Evolutionary conservation across 2,113 vertebrate species (phyloP).

Genomic region (Hylia prasina): DNA sequence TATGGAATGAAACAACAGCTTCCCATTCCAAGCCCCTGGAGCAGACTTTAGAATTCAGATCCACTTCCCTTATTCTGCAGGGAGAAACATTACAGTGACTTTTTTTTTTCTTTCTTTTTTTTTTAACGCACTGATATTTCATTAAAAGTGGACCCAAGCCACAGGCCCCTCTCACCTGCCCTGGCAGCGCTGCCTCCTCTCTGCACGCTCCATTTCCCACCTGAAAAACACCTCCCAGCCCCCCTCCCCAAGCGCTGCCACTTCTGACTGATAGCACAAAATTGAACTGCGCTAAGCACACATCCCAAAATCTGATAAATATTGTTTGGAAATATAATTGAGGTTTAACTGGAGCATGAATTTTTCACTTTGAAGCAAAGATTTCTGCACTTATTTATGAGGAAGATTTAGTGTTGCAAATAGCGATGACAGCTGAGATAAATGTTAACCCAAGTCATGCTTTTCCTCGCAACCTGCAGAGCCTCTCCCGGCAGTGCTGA

Average conservation of each 20-base stretch:
- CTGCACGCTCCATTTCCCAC: not conserved
- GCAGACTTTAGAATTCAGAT: not conserved
- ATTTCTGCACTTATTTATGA: constrained; percentile 51
- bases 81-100: not conserved
- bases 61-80: not conserved
- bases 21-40: not conserved
- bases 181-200: not conserved
- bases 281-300: constrained; percentile 61
- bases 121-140: not conserved
- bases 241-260: constrained; percentile 7
- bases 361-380: constrained; percentile 29
- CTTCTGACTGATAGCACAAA: constrained; percentile 71
- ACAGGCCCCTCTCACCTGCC: not conserved
- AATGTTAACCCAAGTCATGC: not conserved
- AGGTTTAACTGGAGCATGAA: constrained; percentile 17
- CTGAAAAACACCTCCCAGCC: not conserved
- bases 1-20: not conserved
- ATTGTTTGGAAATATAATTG: constrained; percentile 57
- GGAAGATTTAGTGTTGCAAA: constrained; percentile 46
- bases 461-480: not conserved
- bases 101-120: not conserved
- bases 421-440: constrained; percentile 39
- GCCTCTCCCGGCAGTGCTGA: not conserved
- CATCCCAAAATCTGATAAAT: constrained; percentile 63
- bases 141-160: not conserved